These are phyloP conservation scores for Oryzias celebensis DNA, from an alignment of 2,113 vertebrate species.

Conservation along the genomic window DNA sequence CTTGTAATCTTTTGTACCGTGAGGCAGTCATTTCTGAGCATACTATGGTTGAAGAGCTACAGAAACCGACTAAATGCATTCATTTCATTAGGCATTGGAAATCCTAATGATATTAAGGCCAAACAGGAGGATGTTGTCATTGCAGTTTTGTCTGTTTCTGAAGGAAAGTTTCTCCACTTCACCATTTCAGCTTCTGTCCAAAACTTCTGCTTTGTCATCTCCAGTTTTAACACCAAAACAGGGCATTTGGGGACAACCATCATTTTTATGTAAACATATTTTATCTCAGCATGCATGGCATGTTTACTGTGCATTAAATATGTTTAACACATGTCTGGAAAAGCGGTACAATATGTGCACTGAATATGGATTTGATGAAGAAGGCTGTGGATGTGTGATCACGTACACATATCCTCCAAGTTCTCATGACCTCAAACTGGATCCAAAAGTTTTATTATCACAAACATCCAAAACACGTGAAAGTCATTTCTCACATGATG, in stretches of 20 bases:
- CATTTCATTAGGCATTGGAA: too few relatives aligned
- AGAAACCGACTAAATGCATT: too few relatives aligned
- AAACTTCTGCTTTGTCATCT: not conserved
- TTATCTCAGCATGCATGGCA: not conserved
- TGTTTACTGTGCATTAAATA: not conserved
- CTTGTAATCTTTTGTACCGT: too few relatives aligned
- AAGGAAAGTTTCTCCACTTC: too few relatives aligned
- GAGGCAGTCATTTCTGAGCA: too few relatives aligned
- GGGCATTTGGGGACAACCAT: not conserved
- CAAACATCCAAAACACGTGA: not conserved
- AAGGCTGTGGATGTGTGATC: not conserved
- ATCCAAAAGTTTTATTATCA: not conserved
- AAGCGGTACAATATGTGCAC: not conserved
- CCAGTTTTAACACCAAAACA: not conserved
- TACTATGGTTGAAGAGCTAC: too few relatives aligned
- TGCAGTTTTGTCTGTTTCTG: too few relatives aligned
- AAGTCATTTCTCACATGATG: not conserved
- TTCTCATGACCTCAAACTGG: not conserved
- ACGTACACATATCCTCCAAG: not conserved
- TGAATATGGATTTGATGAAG: not conserved
- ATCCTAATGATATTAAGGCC: too few relatives aligned
- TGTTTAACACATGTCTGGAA: not conserved
- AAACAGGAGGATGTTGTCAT: too few relatives aligned
- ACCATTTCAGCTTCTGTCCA: not conserved
- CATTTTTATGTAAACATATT: not conserved